Conservation (phyloP, 2,888 invertebrate genomes). For the Cordylochernes scorpioides region DNA sequence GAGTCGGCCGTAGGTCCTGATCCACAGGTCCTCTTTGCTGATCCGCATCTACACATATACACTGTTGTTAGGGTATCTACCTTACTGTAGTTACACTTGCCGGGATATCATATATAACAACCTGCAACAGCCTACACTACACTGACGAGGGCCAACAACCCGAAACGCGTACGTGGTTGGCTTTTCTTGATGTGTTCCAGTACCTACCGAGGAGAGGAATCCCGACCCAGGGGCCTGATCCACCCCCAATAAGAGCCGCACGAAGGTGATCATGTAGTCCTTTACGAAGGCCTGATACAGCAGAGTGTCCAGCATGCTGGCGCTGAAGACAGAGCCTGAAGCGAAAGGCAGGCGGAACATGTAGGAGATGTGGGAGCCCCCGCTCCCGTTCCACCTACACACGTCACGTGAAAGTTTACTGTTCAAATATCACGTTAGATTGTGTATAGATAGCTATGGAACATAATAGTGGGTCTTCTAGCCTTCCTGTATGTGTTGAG, state of each 20-base stretch:
- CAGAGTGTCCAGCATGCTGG: slow-evolving; percentile 89
- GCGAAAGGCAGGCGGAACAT: slow-evolving; percentile 97
- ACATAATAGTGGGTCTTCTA: too few relatives aligned
- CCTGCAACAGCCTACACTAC: too few relatives aligned
- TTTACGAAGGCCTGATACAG: slow-evolving; percentile 86
- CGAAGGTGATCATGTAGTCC: slow-evolving; percentile 90
- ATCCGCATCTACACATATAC: slow-evolving; percentile 55
- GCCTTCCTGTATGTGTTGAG: too few relatives aligned
- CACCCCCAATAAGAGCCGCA: slow-evolving; percentile 66
- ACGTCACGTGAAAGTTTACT: too few relatives aligned
- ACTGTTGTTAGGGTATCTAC: too few relatives aligned
- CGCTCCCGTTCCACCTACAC: slow-evolving; percentile 48
- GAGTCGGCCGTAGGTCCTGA: slow-evolving; percentile 79
- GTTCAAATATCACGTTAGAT: too few relatives aligned
- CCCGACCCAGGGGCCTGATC: slow-evolving; percentile 95
- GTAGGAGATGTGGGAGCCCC: slow-evolving; percentile 91
- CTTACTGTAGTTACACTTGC: too few relatives aligned
- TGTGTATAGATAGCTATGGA: too few relatives aligned
- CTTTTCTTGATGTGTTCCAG: too few relatives aligned
- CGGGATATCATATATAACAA: too few relatives aligned
- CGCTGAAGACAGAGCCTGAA: slow-evolving; percentile 89
- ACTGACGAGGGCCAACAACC: too few relatives aligned
- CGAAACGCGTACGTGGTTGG: too few relatives aligned
- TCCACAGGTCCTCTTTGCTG: slow-evolving; percentile 91
- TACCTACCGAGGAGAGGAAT: slow-evolving; percentile 72